Conservation (phyloP, 2,113 vertebrate genomes). For the Xiphophorus hellerii region DNA sequence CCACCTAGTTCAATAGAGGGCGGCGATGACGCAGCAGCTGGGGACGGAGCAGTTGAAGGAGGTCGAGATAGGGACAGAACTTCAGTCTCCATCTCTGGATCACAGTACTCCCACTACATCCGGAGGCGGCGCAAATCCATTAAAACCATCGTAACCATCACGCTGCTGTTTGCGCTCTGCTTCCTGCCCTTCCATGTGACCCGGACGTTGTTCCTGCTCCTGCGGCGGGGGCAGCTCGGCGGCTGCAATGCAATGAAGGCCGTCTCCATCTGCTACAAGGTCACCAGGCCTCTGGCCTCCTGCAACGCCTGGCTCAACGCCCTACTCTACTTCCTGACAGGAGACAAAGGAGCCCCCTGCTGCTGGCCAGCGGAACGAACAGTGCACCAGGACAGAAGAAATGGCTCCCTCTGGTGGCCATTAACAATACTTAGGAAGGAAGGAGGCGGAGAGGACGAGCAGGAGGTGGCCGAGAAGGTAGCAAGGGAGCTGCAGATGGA, state of each 20-base stretch:
- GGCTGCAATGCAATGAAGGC: slow-evolving; percentile 77
- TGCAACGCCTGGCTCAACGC: slow-evolving; percentile 86
- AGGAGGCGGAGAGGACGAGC: slow-evolving; percentile 68
- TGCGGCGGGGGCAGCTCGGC: slow-evolving; percentile 73
- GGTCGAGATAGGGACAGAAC: slow-evolving; percentile 46
- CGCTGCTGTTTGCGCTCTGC: slow-evolving; percentile 83
- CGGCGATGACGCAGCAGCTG: slow-evolving; percentile 49
- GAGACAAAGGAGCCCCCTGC: slow-evolving; percentile 79
- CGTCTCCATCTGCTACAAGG: slow-evolving; percentile 86
- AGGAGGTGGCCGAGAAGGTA: slow-evolving; percentile 50
- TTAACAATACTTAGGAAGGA: slow-evolving; percentile 75
- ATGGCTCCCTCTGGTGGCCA: slow-evolving; percentile 78
- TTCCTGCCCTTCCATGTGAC: slow-evolving; percentile 86
- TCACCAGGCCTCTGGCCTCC: slow-evolving; percentile 83
- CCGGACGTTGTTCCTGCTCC: slow-evolving; percentile 82
- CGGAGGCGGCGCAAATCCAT: slow-evolving; percentile 81
- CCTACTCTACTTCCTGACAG: slow-evolving; percentile 84
- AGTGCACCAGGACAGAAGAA: slow-evolving; percentile 45
- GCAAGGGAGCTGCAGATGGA: slow-evolving; percentile 65
- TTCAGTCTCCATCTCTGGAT: slow-evolving; percentile 69
- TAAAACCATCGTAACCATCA: slow-evolving; percentile 84
- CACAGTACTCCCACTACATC: slow-evolving; percentile 78
- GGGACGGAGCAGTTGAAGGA: slow-evolving; percentile 28
- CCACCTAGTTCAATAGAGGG: slow-evolving; percentile 62
- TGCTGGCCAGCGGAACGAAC: slow-evolving; percentile 60